These are phyloP conservation scores for Sarcophaga subvicina DNA, from an alignment of 2,888 invertebrate species.

Conservation along the genomic window DNA sequence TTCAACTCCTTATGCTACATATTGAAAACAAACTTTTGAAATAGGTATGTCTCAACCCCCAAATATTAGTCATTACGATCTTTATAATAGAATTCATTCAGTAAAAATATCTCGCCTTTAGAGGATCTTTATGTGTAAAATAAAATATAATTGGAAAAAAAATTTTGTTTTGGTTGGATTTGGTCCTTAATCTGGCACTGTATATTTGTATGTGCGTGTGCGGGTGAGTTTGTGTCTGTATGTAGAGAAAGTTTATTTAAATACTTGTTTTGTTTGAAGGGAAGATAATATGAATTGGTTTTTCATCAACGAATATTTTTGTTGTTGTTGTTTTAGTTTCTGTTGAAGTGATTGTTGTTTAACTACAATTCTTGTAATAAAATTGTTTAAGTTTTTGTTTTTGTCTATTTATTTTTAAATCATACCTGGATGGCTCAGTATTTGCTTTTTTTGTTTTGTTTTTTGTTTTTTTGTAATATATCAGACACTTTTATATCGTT, in stretches of 20 bases:
- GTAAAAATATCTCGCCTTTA: no score
- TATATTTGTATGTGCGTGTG: conserved; percentile 22
- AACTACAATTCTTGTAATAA: conserved; percentile 52
- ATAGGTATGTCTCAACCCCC: no score
- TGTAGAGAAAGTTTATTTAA: conserved; percentile 37
- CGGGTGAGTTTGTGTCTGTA: background rate
- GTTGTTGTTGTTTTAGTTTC: conserved; percentile 20
- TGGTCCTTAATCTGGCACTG: no score
- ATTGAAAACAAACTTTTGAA: no score
- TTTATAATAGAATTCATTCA: no score
- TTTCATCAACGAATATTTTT: conserved; percentile 1
- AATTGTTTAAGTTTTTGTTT: conserved; percentile 46
- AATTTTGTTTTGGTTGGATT: no score
- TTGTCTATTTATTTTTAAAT: conserved; percentile 43
- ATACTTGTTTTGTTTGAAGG: conserved; percentile 17
- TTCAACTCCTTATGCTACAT: no score
- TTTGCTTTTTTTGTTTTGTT: conserved; percentile 48
- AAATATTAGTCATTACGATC: no score
- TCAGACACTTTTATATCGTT: no score
- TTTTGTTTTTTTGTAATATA: background rate
- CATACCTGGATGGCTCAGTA: conserved; percentile 72
- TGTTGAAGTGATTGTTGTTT: conserved; percentile 55
- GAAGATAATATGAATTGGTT: conserved; percentile 39
- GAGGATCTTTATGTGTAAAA: no score
- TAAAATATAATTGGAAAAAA: no score